These are phyloP conservation scores for Drosophila pseudotalamancana DNA, from an alignment of 2,888 invertebrate genomes.

Conservation along the genomic window DNA sequence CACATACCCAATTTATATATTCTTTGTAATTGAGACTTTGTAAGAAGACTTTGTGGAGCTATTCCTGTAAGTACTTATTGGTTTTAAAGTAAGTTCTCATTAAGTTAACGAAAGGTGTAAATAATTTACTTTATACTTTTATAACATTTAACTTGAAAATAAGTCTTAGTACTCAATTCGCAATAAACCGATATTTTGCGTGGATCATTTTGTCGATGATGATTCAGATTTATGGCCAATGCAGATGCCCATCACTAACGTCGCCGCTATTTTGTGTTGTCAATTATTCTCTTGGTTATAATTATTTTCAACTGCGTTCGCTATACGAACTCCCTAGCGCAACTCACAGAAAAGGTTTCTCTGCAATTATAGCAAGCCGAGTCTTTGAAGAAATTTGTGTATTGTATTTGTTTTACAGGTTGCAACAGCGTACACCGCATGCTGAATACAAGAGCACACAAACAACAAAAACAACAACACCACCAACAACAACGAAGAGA, in stretches of 20 bases:
- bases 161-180: too few species aligned
- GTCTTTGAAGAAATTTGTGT: not conserved
- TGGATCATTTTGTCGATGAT: not conserved
- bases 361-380: not conserved
- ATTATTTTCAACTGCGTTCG: conserved; percentile 47
- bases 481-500: conserved; percentile 15
- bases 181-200: not conserved
- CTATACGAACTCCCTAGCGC: not conserved
- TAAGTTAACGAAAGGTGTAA: too few species aligned
- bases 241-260: conserved; percentile 29
- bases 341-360: conserved; percentile 15
- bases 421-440: conserved; percentile 43
- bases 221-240: not conserved
- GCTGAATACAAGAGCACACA: conserved; percentile 25
- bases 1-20: too few species aligned
- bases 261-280: conserved; percentile 52
- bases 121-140: too few species aligned
- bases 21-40: too few species aligned
- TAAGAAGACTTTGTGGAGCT: too few species aligned
- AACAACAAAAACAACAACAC: conserved; percentile 9
- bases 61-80: too few species aligned
- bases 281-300: conserved; percentile 60
- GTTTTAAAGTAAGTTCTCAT: too few species aligned
- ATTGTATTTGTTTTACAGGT: conserved; percentile 6
- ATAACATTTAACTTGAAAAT: not conserved